Evolutionary conservation across 2,888 invertebrate species (phyloP).

Genomic region (Cremastinae sp.): DNA sequence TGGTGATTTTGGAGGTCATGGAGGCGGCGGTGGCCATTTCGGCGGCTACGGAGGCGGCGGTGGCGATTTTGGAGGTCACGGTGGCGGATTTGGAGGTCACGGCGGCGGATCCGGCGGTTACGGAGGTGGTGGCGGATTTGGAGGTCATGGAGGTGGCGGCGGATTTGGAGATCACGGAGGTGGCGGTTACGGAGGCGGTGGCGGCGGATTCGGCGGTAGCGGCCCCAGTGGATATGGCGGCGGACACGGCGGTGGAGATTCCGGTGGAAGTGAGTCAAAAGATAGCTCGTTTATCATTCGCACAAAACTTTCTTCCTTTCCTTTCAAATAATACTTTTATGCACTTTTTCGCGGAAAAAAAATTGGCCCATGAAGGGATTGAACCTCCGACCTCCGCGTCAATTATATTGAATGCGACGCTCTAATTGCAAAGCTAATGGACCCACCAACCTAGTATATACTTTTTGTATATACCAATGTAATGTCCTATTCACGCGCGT

Average conservation of each 20-base stretch:
- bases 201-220: slow-evolving; percentile 36
- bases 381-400: too few species aligned
- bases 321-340: too few species aligned
- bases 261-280: slow-evolving; percentile 41
- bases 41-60: slow-evolving; percentile 19
- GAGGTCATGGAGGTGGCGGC: slow-evolving; percentile 46
- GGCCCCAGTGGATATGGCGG: slow-evolving; percentile 55
- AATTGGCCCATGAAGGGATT: too few species aligned
- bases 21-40: slow-evolving; percentile 20
- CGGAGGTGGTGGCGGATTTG: slow-evolving; percentile 38
- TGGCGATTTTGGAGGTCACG: slow-evolving; percentile 31
- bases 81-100: too few species aligned
- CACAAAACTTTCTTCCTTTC: too few species aligned
- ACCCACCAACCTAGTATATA: too few species aligned
- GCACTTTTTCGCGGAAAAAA: too few species aligned
- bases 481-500: too few species aligned
- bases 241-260: slow-evolving; percentile 50
- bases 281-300: too few species aligned
- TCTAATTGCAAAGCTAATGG: too few species aligned
- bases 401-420: too few species aligned
- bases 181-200: slow-evolving; percentile 34
- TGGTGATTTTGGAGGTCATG: slow-evolving; percentile 55
- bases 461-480: too few species aligned
- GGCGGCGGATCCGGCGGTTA: slow-evolving; percentile 48
- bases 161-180: slow-evolving; percentile 29